phyloP scores from a whole-genome alignment of 2,888 invertebrate genomes.

The Molanna angustata region DNA sequence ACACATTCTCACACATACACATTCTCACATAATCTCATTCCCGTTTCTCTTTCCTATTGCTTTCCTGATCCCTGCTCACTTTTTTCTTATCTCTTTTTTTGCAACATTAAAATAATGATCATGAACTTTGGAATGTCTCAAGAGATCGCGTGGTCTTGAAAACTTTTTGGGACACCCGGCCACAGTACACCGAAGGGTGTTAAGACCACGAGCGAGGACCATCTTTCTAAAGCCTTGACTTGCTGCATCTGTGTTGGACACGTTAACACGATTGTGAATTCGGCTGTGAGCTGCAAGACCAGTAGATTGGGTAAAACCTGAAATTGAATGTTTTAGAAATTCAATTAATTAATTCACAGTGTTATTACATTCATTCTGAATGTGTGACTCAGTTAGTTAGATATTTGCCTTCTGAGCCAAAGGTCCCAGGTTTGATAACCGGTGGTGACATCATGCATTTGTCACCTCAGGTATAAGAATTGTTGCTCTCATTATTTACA shows the following conservation, averaged over 20 bases:
- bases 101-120: neutral
- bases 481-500: too few species aligned
- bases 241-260: slow-evolving; percentile 37
- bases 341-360: neutral
- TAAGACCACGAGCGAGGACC: slow-evolving; percentile 21
- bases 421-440: too few species aligned
- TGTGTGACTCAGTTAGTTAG: neutral
- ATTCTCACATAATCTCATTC: too few species aligned
- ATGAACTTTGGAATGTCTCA: slow-evolving; percentile 37
- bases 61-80: neutral
- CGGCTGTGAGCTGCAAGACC: slow-evolving; percentile 45
- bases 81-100: neutral
- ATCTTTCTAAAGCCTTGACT: slow-evolving; percentile 27
- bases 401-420: too few species aligned
- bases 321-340: slow-evolving; percentile 19
- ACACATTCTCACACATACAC: too few species aligned
- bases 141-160: slow-evolving; percentile 37
- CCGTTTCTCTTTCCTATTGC: too few species aligned
- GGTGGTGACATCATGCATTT: too few species aligned
- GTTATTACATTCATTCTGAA: neutral
- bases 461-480: too few species aligned
- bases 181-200: slow-evolving; percentile 37
- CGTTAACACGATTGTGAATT: slow-evolving; percentile 46
- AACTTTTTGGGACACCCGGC: slow-evolving; percentile 37
- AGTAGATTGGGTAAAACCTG: slow-evolving; percentile 44